These are phyloP conservation scores for Aleiodes sp. DNA, from an alignment of 1,140 invertebrate species.

Conservation along the genomic window DNA sequence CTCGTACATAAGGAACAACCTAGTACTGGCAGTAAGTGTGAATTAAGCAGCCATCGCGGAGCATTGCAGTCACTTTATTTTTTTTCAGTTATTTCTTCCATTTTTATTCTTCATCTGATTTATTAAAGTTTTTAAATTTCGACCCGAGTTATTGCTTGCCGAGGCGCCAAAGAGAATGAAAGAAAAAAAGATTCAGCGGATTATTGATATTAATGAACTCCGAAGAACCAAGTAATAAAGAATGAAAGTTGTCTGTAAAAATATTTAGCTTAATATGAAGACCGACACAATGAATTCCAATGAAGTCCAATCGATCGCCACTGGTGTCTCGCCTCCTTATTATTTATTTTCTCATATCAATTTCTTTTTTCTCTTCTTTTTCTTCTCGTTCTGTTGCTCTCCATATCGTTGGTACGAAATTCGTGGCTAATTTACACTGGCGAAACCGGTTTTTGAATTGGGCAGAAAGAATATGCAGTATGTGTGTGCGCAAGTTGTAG, in stretches of 20 bases:
- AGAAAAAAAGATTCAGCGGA: too few relatives aligned
- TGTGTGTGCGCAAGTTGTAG: slow-evolving; percentile 14
- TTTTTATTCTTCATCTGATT: too few relatives aligned
- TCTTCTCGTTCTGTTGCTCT: not conserved
- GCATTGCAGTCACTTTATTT: too few relatives aligned
- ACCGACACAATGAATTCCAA: not conserved
- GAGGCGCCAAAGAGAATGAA: too few relatives aligned
- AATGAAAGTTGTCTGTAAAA: not conserved
- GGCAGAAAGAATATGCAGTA: slow-evolving; percentile 5
- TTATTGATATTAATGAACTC: not conserved
- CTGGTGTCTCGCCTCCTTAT: not conserved
- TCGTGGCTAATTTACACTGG: slow-evolving; percentile 32
- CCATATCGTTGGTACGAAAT: slow-evolving; percentile 20
- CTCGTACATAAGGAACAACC: not conserved
- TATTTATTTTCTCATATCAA: slow-evolving; percentile 2
- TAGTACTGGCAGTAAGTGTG: not conserved
- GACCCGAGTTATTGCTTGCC: too few relatives aligned
- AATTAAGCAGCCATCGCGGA: too few relatives aligned
- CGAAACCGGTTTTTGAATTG: slow-evolving; percentile 29
- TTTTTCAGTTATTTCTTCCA: too few relatives aligned
- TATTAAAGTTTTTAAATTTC: too few relatives aligned
- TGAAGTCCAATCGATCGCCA: not conserved
- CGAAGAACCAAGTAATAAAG: not conserved
- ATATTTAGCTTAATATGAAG: not conserved
- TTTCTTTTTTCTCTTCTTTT: not conserved